phyloP scores from a whole-genome alignment of 2,113 vertebrate species.

The Nerophis ophidion region DNA sequence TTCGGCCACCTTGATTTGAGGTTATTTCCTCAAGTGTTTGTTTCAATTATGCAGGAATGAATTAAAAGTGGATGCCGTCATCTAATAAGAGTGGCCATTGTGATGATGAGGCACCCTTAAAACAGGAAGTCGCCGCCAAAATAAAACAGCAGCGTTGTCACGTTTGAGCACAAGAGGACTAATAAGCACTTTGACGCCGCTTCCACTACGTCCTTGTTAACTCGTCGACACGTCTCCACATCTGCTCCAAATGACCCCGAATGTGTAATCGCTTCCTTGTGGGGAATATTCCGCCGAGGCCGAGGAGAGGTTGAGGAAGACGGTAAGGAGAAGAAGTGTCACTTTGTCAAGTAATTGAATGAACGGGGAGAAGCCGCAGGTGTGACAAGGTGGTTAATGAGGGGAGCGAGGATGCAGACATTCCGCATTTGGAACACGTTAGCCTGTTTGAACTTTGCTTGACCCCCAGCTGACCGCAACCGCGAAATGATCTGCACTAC shows the following conservation, averaged over 20 bases:
- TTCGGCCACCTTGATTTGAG: not conserved
- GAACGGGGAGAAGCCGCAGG: conserved; percentile 39
- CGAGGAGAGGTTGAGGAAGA: conserved; percentile 25
- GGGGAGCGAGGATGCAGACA: conserved; percentile 28
- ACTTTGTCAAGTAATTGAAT: conserved; percentile 54
- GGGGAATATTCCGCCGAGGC: conserved; percentile 63
- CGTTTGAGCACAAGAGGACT: not conserved
- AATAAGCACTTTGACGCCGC: conserved; percentile 6
- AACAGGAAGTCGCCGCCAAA: not conserved
- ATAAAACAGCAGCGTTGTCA: conserved; percentile 8
- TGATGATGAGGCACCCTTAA: not conserved
- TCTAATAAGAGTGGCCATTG: not conserved
- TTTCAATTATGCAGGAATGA: not conserved
- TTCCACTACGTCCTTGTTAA: conserved; percentile 57
- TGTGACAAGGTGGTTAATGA: conserved; percentile 46
- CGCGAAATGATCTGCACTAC: too few species aligned
- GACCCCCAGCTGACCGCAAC: too few species aligned
- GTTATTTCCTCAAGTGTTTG: too few species aligned
- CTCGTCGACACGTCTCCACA: conserved; percentile 66
- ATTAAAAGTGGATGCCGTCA: not conserved
- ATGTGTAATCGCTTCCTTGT: conserved; percentile 68
- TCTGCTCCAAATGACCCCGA: conserved; percentile 67
- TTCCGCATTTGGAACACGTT: conserved; percentile 57
- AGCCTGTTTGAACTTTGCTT: conserved; percentile 35
- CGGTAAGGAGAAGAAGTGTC: conserved; percentile 41